Conservation (phyloP, 2,888 invertebrate species). For the Osmoderma eremita region DNA sequence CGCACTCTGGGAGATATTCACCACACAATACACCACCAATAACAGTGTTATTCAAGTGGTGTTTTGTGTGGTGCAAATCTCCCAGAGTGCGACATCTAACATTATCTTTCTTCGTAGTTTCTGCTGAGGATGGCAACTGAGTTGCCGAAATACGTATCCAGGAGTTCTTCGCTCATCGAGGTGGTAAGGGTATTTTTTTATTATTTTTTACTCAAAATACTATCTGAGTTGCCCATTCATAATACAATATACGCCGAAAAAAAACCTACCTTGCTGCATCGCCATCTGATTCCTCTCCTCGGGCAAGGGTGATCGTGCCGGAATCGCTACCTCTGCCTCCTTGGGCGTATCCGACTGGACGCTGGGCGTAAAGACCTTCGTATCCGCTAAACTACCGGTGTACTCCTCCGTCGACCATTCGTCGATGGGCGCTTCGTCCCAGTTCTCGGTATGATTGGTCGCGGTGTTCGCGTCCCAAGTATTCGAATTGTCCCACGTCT, state of each 20-base stretch:
- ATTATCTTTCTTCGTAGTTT: too few species aligned
- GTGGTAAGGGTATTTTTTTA: too few species aligned
- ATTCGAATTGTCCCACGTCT: conserved; percentile 69
- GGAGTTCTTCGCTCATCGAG: too few species aligned
- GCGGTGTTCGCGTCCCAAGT: conserved; percentile 59
- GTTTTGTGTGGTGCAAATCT: too few species aligned
- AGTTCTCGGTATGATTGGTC: conserved; percentile 67
- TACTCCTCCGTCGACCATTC: conserved; percentile 85
- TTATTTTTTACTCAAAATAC: too few species aligned
- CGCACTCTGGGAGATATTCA: too few species aligned
- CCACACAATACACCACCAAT: too few species aligned
- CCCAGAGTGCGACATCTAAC: too few species aligned
- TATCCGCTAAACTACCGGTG: conserved; percentile 92
- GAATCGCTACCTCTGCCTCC: conserved; percentile 26
- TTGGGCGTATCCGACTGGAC: conserved; percentile 58
- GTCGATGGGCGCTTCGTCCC: conserved; percentile 72
- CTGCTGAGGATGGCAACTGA: too few species aligned
- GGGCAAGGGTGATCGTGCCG: conserved; percentile 27
- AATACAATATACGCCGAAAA: neutral
- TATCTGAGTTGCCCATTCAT: too few species aligned
- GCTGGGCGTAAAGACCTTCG: conserved; percentile 89
- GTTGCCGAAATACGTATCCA: too few species aligned
- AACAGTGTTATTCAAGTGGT: too few species aligned
- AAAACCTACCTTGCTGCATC: conserved; percentile 33
- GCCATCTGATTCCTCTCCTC: conserved; percentile 35